phyloP scores from a whole-genome alignment of 2,113 vertebrate species.

The Lophotis ruficrista region DNA sequence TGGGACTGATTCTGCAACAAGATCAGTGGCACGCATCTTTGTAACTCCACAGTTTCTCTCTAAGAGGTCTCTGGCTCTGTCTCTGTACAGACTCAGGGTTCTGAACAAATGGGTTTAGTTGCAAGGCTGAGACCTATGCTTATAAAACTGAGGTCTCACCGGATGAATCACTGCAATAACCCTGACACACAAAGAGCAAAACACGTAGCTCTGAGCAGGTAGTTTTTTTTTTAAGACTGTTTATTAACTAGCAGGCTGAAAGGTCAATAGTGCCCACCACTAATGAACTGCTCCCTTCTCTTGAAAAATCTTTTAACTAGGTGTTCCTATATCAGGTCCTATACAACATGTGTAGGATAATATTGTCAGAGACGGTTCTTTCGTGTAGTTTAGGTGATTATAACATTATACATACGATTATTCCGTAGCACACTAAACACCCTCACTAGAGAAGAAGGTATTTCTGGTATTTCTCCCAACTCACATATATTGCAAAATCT shows the following conservation, averaged over 20 bases:
- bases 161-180: background rate
- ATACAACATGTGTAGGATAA: background rate
- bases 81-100: background rate
- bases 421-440: background rate
- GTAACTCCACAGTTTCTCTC: background rate
- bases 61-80: no score
- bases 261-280: background rate
- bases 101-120: background rate
- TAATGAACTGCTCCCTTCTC: background rate
- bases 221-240: background rate
- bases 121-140: background rate
- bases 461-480: background rate
- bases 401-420: no score
- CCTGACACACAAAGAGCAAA: background rate
- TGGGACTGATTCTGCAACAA: background rate
- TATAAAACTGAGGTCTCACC: background rate
- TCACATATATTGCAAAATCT: background rate
- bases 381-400: background rate
- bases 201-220: background rate
- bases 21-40: background rate
- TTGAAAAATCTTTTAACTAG: background rate
- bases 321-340: background rate
- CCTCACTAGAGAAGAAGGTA: background rate
- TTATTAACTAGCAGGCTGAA: background rate
- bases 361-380: background rate